A percentile compares a stretch with the other conserved stretches of the same genome.
These are phyloP conservation scores for Schlechtendalia chinensis DNA, from an alignment of 1,140 invertebrate genomes.

Conservation along the genomic window DNA sequence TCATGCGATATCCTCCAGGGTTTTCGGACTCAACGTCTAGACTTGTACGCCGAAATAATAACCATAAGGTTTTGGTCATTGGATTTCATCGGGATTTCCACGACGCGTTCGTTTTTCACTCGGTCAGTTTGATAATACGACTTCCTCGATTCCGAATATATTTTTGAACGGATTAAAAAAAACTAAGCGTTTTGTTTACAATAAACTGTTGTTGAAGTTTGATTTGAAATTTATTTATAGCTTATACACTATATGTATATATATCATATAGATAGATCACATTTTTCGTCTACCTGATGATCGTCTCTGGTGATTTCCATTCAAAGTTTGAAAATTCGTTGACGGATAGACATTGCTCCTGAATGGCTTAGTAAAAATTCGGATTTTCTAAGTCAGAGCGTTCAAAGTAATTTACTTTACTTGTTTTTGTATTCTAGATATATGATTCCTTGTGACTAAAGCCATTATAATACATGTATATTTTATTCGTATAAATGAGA, in stretches of 20 bases:
- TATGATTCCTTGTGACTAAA: slow-evolving; percentile 6
- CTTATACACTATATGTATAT: too few relatives aligned
- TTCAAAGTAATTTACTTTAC: slow-evolving; percentile 13
- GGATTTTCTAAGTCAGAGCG: neutral
- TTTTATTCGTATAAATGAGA: neutral
- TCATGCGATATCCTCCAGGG: neutral
- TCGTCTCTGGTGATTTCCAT: neutral
- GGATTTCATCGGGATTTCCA: neutral
- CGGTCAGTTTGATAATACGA: neutral
- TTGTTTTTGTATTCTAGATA: slow-evolving; percentile 30
- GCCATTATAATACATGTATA: neutral
- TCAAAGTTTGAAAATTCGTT: slow-evolving; percentile 19
- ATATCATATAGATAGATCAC: neutral
- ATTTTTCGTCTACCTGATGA: neutral
- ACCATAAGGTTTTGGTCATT: neutral
- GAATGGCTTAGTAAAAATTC: slow-evolving; percentile 4
- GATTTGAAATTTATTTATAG: too few relatives aligned
- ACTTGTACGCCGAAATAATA: neutral
- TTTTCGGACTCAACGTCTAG: neutral
- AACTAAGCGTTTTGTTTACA: too few relatives aligned
- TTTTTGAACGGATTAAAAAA: too few relatives aligned
- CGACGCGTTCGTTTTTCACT: neutral
- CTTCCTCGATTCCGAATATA: too few relatives aligned
- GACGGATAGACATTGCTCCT: neutral
- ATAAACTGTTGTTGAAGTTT: too few relatives aligned